Evolutionary conservation across 2,113 vertebrate species (phyloP).

Genomic region (Oreochromis spilurus): DNA sequence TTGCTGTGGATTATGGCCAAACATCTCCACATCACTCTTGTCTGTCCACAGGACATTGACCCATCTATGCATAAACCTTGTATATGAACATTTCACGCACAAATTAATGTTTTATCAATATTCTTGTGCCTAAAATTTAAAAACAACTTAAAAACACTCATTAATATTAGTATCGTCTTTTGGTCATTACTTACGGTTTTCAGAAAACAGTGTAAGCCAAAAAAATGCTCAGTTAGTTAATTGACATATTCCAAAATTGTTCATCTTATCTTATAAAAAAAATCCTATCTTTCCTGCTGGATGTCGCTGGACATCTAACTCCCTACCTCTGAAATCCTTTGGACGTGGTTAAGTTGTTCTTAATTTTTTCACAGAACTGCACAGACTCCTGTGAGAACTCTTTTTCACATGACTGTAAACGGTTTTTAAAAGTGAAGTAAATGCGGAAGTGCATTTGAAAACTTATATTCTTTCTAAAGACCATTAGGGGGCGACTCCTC

Average conservation of each 20-base stretch:
- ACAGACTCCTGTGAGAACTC: neutral
- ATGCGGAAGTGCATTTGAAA: neutral
- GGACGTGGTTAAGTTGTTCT: neutral
- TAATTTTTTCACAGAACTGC: neutral
- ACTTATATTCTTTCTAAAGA: neutral
- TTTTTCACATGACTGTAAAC: neutral
- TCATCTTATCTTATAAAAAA: neutral
- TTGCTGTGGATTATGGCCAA: accelerated
- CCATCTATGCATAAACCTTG: neutral
- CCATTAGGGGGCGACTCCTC: neutral
- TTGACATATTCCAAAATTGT: neutral
- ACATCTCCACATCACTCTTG: neutral
- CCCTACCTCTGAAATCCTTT: neutral
- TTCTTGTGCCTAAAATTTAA: neutral
- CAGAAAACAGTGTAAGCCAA: neutral
- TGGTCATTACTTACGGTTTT: neutral
- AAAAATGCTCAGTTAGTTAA: neutral
- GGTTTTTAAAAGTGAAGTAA: neutral
- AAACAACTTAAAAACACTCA: accelerated
- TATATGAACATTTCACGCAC: accelerated
- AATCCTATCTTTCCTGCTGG: accelerated
- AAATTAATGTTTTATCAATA: neutral
- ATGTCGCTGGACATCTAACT: neutral
- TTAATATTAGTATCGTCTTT: neutral
- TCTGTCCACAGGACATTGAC: neutral